Base-by-base conservation (phyloP, 2,888 invertebrate genomes). In the Scaeva pyrastri region DNA sequence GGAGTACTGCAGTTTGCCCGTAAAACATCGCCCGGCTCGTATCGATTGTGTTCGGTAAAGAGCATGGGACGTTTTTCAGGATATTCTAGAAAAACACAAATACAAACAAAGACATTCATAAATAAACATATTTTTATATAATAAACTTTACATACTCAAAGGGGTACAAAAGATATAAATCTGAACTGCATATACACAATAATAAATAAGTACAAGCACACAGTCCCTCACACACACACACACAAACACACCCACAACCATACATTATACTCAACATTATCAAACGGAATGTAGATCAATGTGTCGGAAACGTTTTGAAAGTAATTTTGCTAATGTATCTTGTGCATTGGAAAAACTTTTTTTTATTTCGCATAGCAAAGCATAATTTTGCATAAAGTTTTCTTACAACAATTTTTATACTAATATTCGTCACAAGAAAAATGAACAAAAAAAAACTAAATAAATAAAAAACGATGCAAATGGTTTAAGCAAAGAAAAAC, bases 1-100 rank as follows among this genome's bases (percentile, higher is more conserved):
- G 95, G 94, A 6, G 96, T 95, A n/a, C 96, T 95, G 92, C 97
- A 97, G 93, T 97, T 97, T 64, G 96, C 97, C 76, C 94, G 93
- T 82, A 97, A 93, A 41, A 94, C 93, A 91, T 97, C 97, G 1
- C 96, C 96, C 0, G 95, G 95, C 90, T 96, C 95, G 91, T 97
- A 96, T 68, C 95, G 95, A 74, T 95, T 95, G 82, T 95, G 95
- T 89, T 96, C 95, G n/a, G 96, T 94, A 89, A 94, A 94, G 89
- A 97, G 94, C 86, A 94, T 93, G 21, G 97, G 97, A 26, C 94
- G 94, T 77, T 93, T 93, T 68, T 94, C 93, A n/a, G 97, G 97
- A 87, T 96, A 92, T 88, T 95, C 97, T 97, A 94, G 91, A 52
- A 52, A 39, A 95, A 93, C 93, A 93, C 90, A 87, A 70, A 73